A percentile compares a stretch with the other conserved stretches of the same genome.
Conservation (phyloP, 23 tunicate species). For the Trididemnum nubilum region DNA sequence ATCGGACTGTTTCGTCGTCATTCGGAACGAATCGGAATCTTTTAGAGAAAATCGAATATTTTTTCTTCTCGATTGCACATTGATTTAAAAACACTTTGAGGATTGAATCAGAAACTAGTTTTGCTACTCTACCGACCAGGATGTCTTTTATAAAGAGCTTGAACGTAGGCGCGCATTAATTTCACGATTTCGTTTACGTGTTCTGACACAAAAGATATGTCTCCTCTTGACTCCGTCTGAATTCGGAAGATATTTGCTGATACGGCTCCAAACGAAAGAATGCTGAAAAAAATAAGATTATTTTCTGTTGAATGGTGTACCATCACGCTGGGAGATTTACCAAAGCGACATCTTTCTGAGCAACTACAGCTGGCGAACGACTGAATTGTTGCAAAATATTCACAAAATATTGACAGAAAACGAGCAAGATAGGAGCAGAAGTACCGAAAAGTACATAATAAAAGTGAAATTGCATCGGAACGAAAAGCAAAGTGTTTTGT, state of each 20-base stretch:
- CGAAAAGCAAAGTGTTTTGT: too few species aligned
- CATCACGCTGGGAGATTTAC: not conserved
- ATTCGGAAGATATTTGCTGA: constrained; percentile 61
- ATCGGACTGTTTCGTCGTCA: not conserved
- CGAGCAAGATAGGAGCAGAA: too few species aligned
- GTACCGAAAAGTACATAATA: too few species aligned
- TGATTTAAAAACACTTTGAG: not conserved
- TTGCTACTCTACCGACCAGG: not conserved
- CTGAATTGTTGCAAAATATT: too few species aligned
- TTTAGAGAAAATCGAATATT: too few species aligned
- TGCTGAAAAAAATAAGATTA: constrained; percentile 58
- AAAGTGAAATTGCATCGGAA: too few species aligned
- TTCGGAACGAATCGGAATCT: not conserved
- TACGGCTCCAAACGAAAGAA: constrained; percentile 76
- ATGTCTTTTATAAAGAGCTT: constrained; percentile 71
- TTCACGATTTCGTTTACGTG: constrained; percentile 86
- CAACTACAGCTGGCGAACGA: too few species aligned
- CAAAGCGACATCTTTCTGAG: not conserved
- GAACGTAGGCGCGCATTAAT: constrained; percentile 81
- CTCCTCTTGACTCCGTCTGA: constrained; percentile 80
- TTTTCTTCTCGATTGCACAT: too few species aligned
- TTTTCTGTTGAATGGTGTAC: too few species aligned
- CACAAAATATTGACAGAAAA: too few species aligned
- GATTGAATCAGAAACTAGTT: not conserved
- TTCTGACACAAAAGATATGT: constrained; percentile 64